Percentiles rank a stretch among this genome's conserved stretches.
Evolutionary conservation across 2,113 vertebrate genomes (phyloP).

Genomic region (Anser brachyrhynchus): DNA sequence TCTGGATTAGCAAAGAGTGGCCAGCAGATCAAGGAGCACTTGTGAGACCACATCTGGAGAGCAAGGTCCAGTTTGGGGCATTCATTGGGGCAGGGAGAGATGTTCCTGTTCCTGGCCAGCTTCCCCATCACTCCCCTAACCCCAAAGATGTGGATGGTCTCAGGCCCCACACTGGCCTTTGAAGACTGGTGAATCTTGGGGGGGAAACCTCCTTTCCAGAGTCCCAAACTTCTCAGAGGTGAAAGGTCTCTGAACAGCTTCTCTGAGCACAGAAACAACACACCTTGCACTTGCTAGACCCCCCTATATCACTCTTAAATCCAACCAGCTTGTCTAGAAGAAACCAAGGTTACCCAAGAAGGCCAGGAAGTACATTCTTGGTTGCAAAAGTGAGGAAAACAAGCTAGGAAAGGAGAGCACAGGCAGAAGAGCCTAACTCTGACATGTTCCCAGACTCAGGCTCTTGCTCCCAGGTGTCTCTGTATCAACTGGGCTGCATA

Average conservation of each 20-base stretch:
- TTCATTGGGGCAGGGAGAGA: too few species aligned
- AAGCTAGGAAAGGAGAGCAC: background rate
- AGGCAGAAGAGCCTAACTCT: background rate
- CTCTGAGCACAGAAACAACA: background rate
- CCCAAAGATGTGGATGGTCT: background rate
- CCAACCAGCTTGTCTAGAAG: background rate
- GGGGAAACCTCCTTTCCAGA: background rate
- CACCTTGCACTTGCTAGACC: background rate
- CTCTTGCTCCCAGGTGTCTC: background rate
- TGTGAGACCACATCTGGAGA: accelerated
- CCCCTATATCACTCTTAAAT: background rate
- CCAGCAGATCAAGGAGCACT: background rate
- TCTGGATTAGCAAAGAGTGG: background rate
- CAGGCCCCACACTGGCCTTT: background rate
- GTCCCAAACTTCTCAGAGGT: background rate
- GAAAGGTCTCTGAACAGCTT: background rate
- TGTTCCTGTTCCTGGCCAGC: background rate
- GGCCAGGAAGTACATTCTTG: background rate
- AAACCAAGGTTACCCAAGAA: background rate
- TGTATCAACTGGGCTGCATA: background rate
- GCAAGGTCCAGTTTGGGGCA: background rate
- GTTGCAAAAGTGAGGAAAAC: background rate
- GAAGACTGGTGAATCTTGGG: background rate
- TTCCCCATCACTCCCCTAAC: background rate
- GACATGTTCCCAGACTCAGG: background rate